phyloP scores from a whole-genome alignment of 2,113 vertebrate species.

The Aegotheles bennettii region DNA sequence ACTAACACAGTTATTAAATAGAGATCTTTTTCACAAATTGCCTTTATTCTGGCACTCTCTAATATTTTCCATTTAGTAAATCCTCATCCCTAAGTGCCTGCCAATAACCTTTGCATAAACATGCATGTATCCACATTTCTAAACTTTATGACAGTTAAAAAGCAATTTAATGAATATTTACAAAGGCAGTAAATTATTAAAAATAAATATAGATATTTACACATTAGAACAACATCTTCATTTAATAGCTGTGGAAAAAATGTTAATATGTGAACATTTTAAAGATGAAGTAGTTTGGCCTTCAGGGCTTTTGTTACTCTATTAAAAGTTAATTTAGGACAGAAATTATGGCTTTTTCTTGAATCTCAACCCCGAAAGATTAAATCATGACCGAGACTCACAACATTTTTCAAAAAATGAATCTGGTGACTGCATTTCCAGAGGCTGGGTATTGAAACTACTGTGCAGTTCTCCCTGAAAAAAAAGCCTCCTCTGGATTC shows the following conservation, averaged over 20 bases:
- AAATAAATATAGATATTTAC: slow-evolving; percentile 57
- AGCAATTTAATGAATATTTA: slow-evolving; percentile 57
- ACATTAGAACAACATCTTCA: slow-evolving; percentile 53
- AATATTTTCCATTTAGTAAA: slow-evolving; percentile 11
- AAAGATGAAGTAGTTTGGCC: slow-evolving; percentile 33
- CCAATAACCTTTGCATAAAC: slow-evolving; percentile 7
- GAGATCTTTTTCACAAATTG: background rate
- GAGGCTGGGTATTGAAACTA: background rate
- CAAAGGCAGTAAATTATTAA: slow-evolving; percentile 56
- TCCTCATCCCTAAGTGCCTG: background rate
- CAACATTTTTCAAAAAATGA: background rate
- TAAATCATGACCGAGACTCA: background rate
- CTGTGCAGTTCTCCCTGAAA: background rate
- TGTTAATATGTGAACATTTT: slow-evolving; percentile 48
- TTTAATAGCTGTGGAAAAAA: slow-evolving; percentile 45
- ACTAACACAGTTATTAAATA: background rate
- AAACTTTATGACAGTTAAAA: slow-evolving; percentile 48
- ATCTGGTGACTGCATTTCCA: background rate
- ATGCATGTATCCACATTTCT: background rate
- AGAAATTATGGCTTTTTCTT: background rate
- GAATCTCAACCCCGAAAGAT: background rate
- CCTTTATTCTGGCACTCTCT: background rate
- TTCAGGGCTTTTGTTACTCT: slow-evolving; percentile 47
- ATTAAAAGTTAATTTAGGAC: slow-evolving; percentile 58
- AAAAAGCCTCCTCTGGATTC: background rate